Conservation (phyloP, 2,113 vertebrate genomes). For the Dasyprocta punctata region DNA sequence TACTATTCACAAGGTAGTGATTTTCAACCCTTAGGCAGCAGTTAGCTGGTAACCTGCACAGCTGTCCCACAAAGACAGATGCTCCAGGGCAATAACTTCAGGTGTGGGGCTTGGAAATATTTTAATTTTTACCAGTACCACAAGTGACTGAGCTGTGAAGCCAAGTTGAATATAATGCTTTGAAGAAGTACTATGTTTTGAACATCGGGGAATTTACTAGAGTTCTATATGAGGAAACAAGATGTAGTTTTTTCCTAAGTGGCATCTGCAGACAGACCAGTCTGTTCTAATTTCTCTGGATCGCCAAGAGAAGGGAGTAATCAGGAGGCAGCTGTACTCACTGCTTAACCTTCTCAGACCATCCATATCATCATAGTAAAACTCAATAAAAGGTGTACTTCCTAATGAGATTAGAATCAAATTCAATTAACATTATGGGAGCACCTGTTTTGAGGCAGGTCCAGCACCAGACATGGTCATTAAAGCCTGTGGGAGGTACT, state of each 20-base stretch:
- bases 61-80: neutral
- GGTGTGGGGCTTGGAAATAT: neutral
- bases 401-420: neutral
- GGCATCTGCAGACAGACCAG: neutral
- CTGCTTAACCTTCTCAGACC: neutral
- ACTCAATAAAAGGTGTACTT: neutral
- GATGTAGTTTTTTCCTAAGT: neutral
- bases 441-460: neutral
- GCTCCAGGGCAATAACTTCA: neutral
- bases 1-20: neutral
- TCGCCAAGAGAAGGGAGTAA: neutral
- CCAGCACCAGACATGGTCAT: neutral
- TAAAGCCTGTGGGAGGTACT: neutral
- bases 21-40: neutral
- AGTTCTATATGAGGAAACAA: constrained; percentile 5
- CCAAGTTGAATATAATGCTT: neutral
- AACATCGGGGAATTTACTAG: neutral
- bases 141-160: neutral
- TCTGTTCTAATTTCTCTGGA: neutral
- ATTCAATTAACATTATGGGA: neutral
- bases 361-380: neutral
- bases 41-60: neutral
- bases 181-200: neutral
- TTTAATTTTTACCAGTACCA: neutral
- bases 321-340: neutral